Evolutionary conservation across 2,797 vertebrate genomes (phyloP), one percentile per base, ranked within the genome.

Genomic region (Phoxinus dragarum): DNA sequence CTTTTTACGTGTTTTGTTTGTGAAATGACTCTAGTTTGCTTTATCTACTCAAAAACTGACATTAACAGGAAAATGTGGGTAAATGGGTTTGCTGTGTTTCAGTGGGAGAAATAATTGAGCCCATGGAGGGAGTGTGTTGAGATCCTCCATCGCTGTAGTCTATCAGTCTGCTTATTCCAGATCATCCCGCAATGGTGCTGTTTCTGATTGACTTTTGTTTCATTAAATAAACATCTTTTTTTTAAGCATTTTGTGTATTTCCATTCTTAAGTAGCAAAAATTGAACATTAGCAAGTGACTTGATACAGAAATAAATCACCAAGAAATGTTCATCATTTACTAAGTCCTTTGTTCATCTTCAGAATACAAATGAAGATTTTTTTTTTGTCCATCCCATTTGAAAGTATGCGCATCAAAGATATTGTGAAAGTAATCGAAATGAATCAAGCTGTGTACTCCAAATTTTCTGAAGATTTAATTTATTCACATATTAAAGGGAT

Each of bases 171-270:
- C 31, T 61, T 49, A 14, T 38, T 76, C 61, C 67, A 56, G 77
- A 86, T 91, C 90, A 8, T 91, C 85, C 91, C 90, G 21, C 85
- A 92, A 91, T 84, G 47, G 82, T 93, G 89, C 88, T 78, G 21
- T 92, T 88, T 92, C 59, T 93, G 89, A 84, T 94, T 92, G 92
- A 90, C 81, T 93, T 94, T 81, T 40, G 4, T 40, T 67, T 92
- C 84, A 90, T 61, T 91, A 52, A 96, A 94, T 95, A 96, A 96
- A 95, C 80, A 6, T 89, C 85, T 90, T 90, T 92, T 92, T 90
- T 88, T 14, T 89, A 82, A 85, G n/a, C 31, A 56, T 12, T 66
- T 59, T 61, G 12, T 54, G 31, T 23, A 11, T 89, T 59, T 67
- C 10, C 9, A 36, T 64, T 61, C 38, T n/a, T 82, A 38, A 49